Base-by-base conservation (phyloP, 2,797 vertebrate species). In the Liparis tanakae region DNA sequence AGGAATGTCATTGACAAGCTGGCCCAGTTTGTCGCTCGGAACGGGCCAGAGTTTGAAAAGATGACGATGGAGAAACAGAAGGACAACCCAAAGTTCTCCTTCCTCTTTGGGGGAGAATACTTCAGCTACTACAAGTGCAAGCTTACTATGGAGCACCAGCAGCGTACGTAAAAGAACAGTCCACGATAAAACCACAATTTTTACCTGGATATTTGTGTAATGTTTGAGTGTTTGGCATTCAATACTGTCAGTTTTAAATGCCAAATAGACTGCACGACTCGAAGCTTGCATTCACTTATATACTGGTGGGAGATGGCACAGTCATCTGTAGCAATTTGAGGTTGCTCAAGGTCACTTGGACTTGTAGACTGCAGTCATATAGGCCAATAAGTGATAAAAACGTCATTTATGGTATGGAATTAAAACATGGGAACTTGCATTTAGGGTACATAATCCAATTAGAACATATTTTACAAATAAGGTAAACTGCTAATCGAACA, bases 41-140 rank as follows among this genome's bases (percentile, higher is more conserved):
- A 98, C 41, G 98, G 98, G 53, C 98, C 98, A 0, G 98, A 99
- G 88, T 99, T 99, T 82, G 98, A 99, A 92, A 99, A 98, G 91
- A 99, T 99, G 98, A 99, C 98, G 4, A 99, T 99, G 98, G 97
- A 98, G 91, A 99, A 99, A 86, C 98, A 99, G 93, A 99, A 99
- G 85, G 98, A 99, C 87, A 99, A 99, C 80, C 96, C 94, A 0
- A 99, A 99, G 78, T 99, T 99, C 88, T 99, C 98, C 13, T 99
- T 99, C 74, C 95, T 99, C 17, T 99, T 99, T 59, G 97, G 98
- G 8, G 98, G 98, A n/a, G 98, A 99, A 13, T 99, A 96, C 90
- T 99, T 98, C 78, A 96, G 94, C 86, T 99, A 99, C 94, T 99
- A 99, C 95, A 98, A 97, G 89, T 99, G 96, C 94, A 99, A 97